Base-by-base conservation (phyloP, 2,797 vertebrate species). In the Propithecus deckenii region DNA sequence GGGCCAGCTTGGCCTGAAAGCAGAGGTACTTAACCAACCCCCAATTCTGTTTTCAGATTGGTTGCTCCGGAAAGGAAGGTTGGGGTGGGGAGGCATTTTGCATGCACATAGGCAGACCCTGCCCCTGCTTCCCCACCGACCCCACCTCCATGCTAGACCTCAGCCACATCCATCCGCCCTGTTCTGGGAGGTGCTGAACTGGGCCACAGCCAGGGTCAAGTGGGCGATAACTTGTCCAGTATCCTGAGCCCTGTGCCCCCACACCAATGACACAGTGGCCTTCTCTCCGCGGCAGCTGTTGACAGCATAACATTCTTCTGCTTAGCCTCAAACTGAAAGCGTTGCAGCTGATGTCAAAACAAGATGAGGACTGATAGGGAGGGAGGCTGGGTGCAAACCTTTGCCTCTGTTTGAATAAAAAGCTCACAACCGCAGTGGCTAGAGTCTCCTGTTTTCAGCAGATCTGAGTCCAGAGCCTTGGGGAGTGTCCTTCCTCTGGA, bases 331-430 rank as follows among this genome's bases (percentile, higher is more conserved):
- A 9, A 32, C 35, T 13, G 7, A 75, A 63, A n/a, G 43, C 75
- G 0, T 0, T 6, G 28, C 18, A 5, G 4, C 67, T 35, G 18
- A 20, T 20, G 46, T 38, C 71, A 46, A 13, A 41, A 7, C 12
- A 0, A 30, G 28, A 35, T 9, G 7, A 43, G 38, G 72, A 48
- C 35, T 59, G 30, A 5, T 48, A 1, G 55, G 35, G 22, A 67
- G 43, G 61, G 59, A n/a, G 32, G 23, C 28, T 1, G 32, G 71
- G 25, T 20, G 0, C 23, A n/a, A n/a, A 25, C 28, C 43, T 28
- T 35, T 4, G 22, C 79, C 41, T 65, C 92, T 15, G 86, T 46
- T 17, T 28, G 25, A 96, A 94, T 96, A 90, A 95, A 96, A 74
- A 72, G 50, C 18, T 52, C 57, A 79, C 14, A 2, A n/a, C 87